Percentiles rank a stretch among this genome's conserved stretches.
Conservation (phyloP, 2,888 invertebrate genomes). For the Cheilosia soror region DNA sequence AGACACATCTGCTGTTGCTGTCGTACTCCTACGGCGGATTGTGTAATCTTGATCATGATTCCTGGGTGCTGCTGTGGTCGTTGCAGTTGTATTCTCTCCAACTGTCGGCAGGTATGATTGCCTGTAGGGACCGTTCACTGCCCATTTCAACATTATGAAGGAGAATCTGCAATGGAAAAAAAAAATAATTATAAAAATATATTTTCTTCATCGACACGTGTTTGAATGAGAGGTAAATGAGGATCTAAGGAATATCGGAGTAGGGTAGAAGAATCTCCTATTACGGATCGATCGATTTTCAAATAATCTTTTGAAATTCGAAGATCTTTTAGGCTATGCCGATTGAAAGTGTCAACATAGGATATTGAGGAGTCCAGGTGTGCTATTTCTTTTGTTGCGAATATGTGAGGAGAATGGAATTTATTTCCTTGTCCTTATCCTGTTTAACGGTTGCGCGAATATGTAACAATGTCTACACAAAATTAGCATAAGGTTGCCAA, state of each 20-base stretch:
- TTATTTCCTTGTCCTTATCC: constrained; percentile 24
- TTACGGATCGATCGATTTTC: constrained; percentile 58
- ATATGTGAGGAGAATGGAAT: constrained; percentile 7
- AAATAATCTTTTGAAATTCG: constrained; percentile 32
- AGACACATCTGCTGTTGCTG: constrained; percentile 52
- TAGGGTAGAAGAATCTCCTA: constrained; percentile 36
- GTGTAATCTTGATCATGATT: constrained; percentile 67
- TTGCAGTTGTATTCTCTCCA: constrained; percentile 46
- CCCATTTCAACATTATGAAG: constrained; percentile 82
- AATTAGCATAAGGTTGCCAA: constrained; percentile 26
- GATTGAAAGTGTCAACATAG: constrained; percentile 46
- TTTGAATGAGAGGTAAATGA: constrained; percentile 16
- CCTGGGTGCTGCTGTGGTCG: constrained; percentile 11
- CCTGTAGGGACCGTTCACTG: constrained; percentile 80
- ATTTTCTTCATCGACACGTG: constrained; percentile 18
- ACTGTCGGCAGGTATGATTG: constrained; percentile 78
- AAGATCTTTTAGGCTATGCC: constrained; percentile 32
- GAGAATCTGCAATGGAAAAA: constrained; percentile 55
- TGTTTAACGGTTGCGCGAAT: constrained; percentile 59
- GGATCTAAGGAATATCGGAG: background rate
- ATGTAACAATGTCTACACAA: constrained; percentile 14
- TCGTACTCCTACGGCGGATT: constrained; percentile 67
- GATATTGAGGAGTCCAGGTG: constrained; percentile 51
- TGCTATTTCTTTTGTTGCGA: constrained; percentile 36
- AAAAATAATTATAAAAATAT: constrained; percentile 34